Evolutionary conservation across 2,888 invertebrate genomes (phyloP).

Genomic region (Liposcelis brunnea): DNA sequence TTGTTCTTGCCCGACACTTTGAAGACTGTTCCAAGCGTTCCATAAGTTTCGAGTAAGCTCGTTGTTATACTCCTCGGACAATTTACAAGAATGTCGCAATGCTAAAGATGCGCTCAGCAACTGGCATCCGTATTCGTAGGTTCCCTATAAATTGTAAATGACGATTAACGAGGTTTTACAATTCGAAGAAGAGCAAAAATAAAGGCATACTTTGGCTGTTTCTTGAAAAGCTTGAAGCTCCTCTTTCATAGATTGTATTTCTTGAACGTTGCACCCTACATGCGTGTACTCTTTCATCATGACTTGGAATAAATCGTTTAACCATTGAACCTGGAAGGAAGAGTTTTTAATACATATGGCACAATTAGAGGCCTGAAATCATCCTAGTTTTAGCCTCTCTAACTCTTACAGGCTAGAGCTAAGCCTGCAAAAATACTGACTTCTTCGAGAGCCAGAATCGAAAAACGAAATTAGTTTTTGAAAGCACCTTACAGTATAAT

Average conservation of each 20-base stretch:
- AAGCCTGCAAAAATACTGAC: no score
- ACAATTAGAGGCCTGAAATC: no score
- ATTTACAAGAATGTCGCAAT: conserved; percentile 51
- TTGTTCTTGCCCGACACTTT: conserved; percentile 54
- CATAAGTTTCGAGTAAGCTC: conserved; percentile 38
- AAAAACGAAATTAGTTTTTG: no score
- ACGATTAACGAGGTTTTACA: no score
- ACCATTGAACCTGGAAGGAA: conserved; percentile 49
- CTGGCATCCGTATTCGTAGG: conserved; percentile 66
- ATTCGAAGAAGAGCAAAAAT: conserved; percentile 10
- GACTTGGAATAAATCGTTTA: conserved; percentile 54
- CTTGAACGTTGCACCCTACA: conserved; percentile 52
- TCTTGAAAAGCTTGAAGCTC: conserved; percentile 59
- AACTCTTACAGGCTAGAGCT: no score
- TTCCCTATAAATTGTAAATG: conserved; percentile 44
- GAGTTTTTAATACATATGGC: no score
- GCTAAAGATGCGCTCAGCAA: conserved; percentile 55
- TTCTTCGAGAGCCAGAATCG: no score
- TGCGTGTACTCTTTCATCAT: conserved; percentile 49
- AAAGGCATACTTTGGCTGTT: conserved; percentile 45
- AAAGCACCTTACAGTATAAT: no score
- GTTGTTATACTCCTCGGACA: conserved; percentile 38
- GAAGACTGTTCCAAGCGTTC: conserved; percentile 48
- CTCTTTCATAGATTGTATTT: conserved; percentile 56
- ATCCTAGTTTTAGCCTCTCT: no score